These are phyloP conservation scores for Ctenochaetus hawaiiensis DNA, from an alignment of 2,797 vertebrate species.

Conservation along the genomic window DNA sequence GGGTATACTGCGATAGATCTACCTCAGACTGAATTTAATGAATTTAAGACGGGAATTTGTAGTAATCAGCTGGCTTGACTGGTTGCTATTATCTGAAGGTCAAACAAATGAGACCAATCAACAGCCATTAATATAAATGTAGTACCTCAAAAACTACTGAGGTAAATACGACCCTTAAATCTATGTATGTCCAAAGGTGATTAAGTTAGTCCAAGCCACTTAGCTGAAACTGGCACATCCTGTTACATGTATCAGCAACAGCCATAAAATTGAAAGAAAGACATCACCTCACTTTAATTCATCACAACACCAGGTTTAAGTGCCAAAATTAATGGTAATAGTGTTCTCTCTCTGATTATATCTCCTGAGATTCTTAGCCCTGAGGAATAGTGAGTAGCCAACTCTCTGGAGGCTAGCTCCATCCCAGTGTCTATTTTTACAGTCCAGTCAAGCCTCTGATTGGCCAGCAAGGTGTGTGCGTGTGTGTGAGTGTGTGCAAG, in stretches of 20 bases:
- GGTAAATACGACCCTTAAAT: conserved; percentile 31
- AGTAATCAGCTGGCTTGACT: conserved; percentile 3
- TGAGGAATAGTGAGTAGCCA: conserved; percentile 64
- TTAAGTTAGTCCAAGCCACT: conserved; percentile 29
- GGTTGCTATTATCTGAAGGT: conserved; percentile 39
- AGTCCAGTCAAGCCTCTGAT: conserved; percentile 65
- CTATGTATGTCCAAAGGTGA: conserved; percentile 30
- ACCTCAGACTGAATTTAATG: conserved; percentile 30
- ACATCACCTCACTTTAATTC: conserved; percentile 37
- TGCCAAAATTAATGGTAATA: conserved; percentile 48
- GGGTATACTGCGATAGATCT: conserved; percentile 21
- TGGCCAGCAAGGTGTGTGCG: conserved; percentile 77
- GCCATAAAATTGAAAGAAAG: conserved; percentile 43
- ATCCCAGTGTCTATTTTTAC: conserved; percentile 81
- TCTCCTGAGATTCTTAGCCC: conserved; percentile 64
- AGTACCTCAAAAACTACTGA: conserved; percentile 2
- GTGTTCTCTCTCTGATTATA: conserved; percentile 37
- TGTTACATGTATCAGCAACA: conserved; percentile 32
- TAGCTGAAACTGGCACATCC: conserved; percentile 20
- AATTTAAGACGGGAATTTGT: conserved; percentile 23
- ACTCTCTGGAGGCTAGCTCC: conserved; percentile 72
- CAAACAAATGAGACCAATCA: conserved; percentile 27
- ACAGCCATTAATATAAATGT: conserved; percentile 3
- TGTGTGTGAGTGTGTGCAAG: conserved; percentile 64
- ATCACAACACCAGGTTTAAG: conserved; percentile 53